phyloP scores from a whole-genome alignment of 2,113 vertebrate species.

The Gulo gulo region DNA sequence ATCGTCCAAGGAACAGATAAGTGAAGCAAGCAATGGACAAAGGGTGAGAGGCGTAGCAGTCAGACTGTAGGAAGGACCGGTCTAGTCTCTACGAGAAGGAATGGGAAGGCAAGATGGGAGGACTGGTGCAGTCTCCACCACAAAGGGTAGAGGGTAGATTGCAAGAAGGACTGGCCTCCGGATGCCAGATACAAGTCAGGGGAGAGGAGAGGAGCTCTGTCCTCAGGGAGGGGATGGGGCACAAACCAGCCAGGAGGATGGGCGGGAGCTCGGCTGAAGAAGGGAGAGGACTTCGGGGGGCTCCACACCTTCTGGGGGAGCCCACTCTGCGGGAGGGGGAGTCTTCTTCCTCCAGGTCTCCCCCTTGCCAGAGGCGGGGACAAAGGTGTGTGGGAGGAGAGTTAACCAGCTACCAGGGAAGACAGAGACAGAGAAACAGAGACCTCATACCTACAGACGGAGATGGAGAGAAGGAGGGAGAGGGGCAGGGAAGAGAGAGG shows the following conservation, averaged over 20 bases:
- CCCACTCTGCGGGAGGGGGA: neutral
- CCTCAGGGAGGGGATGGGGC: neutral
- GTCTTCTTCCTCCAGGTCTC: neutral
- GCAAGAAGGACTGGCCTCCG: neutral
- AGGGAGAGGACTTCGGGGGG: neutral
- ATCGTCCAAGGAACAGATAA: neutral
- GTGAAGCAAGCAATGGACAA: neutral
- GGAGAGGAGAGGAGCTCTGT: neutral
- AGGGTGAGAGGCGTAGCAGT: neutral
- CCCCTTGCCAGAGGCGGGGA: conserved; percentile 46
- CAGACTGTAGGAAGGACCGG: neutral
- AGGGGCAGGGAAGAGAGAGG: neutral
- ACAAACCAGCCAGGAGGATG: neutral
- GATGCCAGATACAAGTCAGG: neutral
- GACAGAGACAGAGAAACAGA: neutral
- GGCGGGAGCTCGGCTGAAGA: neutral
- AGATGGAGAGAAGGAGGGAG: neutral
- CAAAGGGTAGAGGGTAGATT: neutral
- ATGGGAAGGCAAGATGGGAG: neutral
- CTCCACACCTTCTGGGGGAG: neutral
- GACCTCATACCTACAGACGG: neutral
- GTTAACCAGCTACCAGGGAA: neutral
- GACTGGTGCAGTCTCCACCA: neutral
- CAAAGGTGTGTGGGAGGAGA: conserved; percentile 61
- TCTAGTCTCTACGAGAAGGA: neutral